These are phyloP conservation scores for Lampris incognitus DNA, from an alignment of 2,113 vertebrate species.

Conservation along the genomic window DNA sequence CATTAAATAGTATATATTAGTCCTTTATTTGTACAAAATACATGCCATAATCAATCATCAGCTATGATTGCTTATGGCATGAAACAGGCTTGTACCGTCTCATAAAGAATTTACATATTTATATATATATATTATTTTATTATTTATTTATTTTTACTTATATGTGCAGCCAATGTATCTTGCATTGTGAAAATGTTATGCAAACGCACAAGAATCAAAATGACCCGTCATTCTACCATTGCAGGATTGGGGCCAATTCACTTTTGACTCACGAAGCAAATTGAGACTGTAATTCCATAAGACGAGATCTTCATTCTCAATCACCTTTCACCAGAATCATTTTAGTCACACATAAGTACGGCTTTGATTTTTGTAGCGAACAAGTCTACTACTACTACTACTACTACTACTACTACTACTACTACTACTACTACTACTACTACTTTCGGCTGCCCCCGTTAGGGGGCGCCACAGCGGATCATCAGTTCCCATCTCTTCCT, in stretches of 20 bases:
- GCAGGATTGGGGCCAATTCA: constrained; percentile 45
- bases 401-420: too few species aligned
- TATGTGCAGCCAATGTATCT: constrained; percentile 83
- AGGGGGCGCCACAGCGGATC: too few species aligned
- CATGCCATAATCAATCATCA: constrained; percentile 78
- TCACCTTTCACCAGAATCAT: constrained; percentile 13
- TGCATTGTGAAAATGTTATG: constrained; percentile 81
- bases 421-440: too few species aligned
- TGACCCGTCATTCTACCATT: constrained; percentile 55
- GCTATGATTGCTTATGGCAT: too few species aligned
- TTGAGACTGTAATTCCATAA: constrained; percentile 15
- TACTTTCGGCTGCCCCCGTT: too few species aligned
- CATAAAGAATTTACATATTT: too few species aligned
- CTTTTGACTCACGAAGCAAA: constrained; percentile 25
- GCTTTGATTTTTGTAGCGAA: not conserved
- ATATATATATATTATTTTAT: constrained; percentile 57
- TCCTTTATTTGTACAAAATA: constrained; percentile 99
- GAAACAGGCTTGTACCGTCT: too few species aligned
- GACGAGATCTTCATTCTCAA: constrained; percentile 18
- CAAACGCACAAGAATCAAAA: constrained; percentile 76
- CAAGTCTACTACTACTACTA: not conserved
- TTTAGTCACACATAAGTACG: not conserved
- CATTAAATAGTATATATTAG: constrained; percentile 97
- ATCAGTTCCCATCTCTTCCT: too few species aligned
- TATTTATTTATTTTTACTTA: constrained; percentile 60